Conservation (phyloP, 2,888 invertebrate genomes). For the Pseudanteris insignis region DNA sequence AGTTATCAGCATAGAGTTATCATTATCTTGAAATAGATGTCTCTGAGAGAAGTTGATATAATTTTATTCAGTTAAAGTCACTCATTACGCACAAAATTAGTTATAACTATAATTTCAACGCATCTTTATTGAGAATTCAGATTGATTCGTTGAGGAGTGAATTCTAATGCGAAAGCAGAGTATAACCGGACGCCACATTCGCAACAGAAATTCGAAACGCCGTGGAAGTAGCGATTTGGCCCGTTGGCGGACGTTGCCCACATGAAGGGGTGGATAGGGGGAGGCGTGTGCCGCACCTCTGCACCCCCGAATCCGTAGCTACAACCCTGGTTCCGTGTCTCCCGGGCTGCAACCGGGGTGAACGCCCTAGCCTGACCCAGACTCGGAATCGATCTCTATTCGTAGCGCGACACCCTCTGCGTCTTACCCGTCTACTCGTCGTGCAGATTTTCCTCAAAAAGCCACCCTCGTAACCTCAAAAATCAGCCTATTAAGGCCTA, state of each 20-base stretch:
- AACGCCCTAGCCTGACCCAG: conserved; percentile 66
- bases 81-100: too few relatives aligned
- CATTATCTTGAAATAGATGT: too few relatives aligned
- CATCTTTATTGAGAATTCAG: conserved; percentile 17
- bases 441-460: conserved; percentile 51
- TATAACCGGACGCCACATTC: conserved; percentile 15
- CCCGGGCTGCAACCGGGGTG: conserved; percentile 66
- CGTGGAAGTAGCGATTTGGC: conserved; percentile 37
- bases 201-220: conserved; percentile 28
- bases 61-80: too few relatives aligned
- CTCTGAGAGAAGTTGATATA: too few relatives aligned
- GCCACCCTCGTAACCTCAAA: conserved; percentile 48
- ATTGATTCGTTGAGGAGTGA: conserved; percentile 13
- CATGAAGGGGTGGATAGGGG: conserved; percentile 17
- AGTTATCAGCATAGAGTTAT: too few relatives aligned
- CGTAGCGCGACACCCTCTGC: conserved; percentile 48
- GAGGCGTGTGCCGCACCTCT: conserved; percentile 53
- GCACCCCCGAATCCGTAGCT: conserved; percentile 56
- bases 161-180: conserved; percentile 13
- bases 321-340: conserved; percentile 64
- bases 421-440: conserved; percentile 42
- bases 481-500: conserved; percentile 36
- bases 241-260: conserved; percentile 47
- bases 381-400: conserved; percentile 66
- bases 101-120: too few relatives aligned